A percentile compares a stretch with the other conserved stretches of the same genome.
These are phyloP conservation scores for Sarcophaga variegata DNA, from an alignment of 2,888 invertebrate species.

Conservation along the genomic window DNA sequence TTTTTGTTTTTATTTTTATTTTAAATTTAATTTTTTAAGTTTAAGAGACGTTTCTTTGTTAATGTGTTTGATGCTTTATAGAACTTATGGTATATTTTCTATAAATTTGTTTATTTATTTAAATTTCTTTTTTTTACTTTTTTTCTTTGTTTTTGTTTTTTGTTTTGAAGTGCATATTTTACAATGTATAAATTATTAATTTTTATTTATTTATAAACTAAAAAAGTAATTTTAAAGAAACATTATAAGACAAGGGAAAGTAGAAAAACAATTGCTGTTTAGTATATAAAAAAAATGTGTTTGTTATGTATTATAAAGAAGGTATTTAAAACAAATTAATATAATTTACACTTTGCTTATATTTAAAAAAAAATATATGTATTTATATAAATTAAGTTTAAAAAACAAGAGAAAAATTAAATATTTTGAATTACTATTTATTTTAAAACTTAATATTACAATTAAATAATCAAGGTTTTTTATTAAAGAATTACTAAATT, in stretches of 20 bases:
- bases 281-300: conserved; percentile 51
- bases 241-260: background rate
- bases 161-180: conserved; percentile 68
- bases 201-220: conserved; percentile 65
- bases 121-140: conserved; percentile 11
- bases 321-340: conserved; percentile 45
- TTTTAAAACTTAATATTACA: conserved; percentile 62
- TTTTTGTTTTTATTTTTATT: conserved; percentile 51
- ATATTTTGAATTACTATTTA: conserved; percentile 10
- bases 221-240: conserved; percentile 57
- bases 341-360: conserved; percentile 35
- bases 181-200: conserved; percentile 67
- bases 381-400: conserved; percentile 26
- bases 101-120: conserved; percentile 59
- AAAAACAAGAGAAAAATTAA: too few relatives aligned
- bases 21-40: conserved; percentile 27
- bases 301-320: conserved; percentile 15
- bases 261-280: background rate
- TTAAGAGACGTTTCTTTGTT: conserved; percentile 61
- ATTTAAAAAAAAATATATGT: conserved; percentile 34
- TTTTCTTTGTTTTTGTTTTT: conserved; percentile 12
- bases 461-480: conserved; percentile 2
- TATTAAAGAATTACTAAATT: too few relatives aligned
- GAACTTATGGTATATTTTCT: conserved; percentile 67
- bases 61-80: conserved; percentile 66